phyloP scores from a whole-genome alignment of 2,113 vertebrate species.

The Perccottus glenii region DNA sequence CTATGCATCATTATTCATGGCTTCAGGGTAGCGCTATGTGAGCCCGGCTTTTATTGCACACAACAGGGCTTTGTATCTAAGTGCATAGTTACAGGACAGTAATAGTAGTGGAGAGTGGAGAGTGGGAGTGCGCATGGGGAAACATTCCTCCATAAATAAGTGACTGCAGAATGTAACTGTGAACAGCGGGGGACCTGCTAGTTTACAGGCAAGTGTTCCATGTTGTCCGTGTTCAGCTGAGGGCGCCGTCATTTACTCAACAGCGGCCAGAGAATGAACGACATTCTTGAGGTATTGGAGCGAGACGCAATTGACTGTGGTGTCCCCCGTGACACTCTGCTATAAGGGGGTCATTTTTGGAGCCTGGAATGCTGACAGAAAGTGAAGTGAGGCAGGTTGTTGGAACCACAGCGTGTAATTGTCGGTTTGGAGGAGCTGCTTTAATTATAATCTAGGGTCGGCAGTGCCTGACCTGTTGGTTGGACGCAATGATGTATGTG shows the following conservation, averaged over 20 bases:
- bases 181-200: slow-evolving; percentile 50
- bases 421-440: slow-evolving; percentile 39
- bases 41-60: slow-evolving; percentile 50
- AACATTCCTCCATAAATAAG: slow-evolving; percentile 76
- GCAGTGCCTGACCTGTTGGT: slow-evolving; percentile 31
- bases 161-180: slow-evolving; percentile 53
- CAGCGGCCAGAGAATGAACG: slow-evolving; percentile 43
- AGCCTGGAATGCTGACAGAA: slow-evolving; percentile 52
- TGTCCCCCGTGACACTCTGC: slow-evolving; percentile 35
- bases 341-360: slow-evolving; percentile 36
- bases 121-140: slow-evolving; percentile 47
- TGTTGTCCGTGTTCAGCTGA: slow-evolving; percentile 45
- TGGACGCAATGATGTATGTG: slow-evolving; percentile 37
- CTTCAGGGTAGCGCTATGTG: slow-evolving; percentile 38
- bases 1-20: slow-evolving; percentile 34
- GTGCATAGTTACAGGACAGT: slow-evolving; percentile 57
- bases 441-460: slow-evolving; percentile 40
- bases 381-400: slow-evolving; percentile 44
- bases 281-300: slow-evolving; percentile 32
- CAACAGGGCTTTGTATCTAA: slow-evolving; percentile 65
- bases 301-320: slow-evolving; percentile 42
- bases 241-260: slow-evolving; percentile 53
- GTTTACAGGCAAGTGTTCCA: slow-evolving; percentile 40
- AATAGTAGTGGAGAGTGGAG: slow-evolving; percentile 59
- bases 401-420: slow-evolving; percentile 42